Evolutionary conservation across 1,140 invertebrate species (phyloP), one percentile per base, ranked within the genome.

Genomic region (Drosophila triauraria): DNA sequence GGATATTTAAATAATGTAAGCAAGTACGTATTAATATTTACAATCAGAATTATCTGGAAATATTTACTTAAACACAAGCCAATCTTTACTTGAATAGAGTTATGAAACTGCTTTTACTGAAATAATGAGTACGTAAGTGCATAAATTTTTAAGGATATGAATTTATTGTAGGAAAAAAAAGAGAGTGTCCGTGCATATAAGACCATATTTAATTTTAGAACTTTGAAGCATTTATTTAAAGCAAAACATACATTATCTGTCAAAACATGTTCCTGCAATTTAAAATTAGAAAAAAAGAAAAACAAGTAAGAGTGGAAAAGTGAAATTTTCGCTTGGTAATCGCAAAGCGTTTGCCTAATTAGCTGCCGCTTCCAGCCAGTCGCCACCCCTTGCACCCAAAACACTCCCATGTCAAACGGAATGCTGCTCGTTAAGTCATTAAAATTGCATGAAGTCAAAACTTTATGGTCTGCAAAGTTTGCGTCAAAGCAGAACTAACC

Each of bases 401-500:
- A 78, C 62, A 59, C 67, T 69, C 56, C 69, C 78, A 74, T 82
- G 79, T 65, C 78, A 71, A 78, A 76, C 57, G 80, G 69, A 70
- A 84, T 77, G 84, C 81, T 78, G 84, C 85, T 88, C 85, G 84
- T 88, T 88, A 88, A 88, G 81, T 88, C 85, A 88, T 88, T 88
- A 88, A 88, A 88, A 88, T 77, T 88, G 85, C 78, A 88, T 88
- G 85, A 88, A 88, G 86, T 88, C 85, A 88, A 90, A 88, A 88
- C 85, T 88, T 88, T 88, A 84, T 88, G 85, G 85, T 88, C 85
- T 88, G 85, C 85, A 88, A 88, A 88, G 85, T 88, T 88, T 88
- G 59, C 81, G 74, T 88, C 85, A 88, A 88, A 88, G 85, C 78
- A 69, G 64, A 75, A 87, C 75, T 60, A 77, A 79, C 53, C 64